These are phyloP conservation scores for Schizopygopsis malacanthus DNA, from an alignment of 2,797 vertebrate genomes.

Conservation along the genomic window DNA sequence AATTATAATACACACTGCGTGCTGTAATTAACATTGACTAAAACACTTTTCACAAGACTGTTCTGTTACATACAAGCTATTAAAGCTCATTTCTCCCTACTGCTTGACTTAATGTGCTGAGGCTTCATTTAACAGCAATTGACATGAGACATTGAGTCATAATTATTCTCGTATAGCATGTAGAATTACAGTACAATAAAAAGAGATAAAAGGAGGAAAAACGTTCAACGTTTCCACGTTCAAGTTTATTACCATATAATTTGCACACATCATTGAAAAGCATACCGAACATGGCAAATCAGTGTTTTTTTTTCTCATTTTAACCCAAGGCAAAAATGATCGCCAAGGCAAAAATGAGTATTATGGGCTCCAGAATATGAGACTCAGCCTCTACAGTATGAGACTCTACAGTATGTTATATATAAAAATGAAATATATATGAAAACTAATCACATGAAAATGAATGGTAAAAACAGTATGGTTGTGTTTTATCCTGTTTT, in stretches of 20 bases:
- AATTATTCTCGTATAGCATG: slow-evolving; percentile 51
- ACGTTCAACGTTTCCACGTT: not conserved
- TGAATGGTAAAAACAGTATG: too few relatives aligned
- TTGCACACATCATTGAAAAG: slow-evolving; percentile 43
- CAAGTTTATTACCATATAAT: slow-evolving; percentile 42
- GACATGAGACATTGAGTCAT: slow-evolving; percentile 33
- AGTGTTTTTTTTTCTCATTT: slow-evolving; percentile 12
- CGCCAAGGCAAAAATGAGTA: not conserved
- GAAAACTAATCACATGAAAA: too few relatives aligned
- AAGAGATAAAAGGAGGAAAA: not conserved
- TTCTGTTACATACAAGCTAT: slow-evolving; percentile 2
- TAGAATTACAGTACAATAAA: slow-evolving; percentile 48
- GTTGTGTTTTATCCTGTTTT: not conserved
- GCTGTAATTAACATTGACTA: slow-evolving; percentile 33
- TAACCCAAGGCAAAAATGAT: not conserved
- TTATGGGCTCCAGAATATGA: too few relatives aligned
- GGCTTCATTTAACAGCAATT: slow-evolving; percentile 40
- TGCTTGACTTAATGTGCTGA: slow-evolving; percentile 28
- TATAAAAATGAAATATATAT: too few relatives aligned
- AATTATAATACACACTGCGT: slow-evolving; percentile 8
- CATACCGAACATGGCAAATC: slow-evolving; percentile 30
- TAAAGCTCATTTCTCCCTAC: slow-evolving; percentile 9
- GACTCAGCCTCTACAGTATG: too few relatives aligned
- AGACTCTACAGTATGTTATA: too few relatives aligned
- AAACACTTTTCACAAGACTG: slow-evolving; percentile 19